Base-by-base conservation (phyloP, 2,113 vertebrate genomes). In the Ondatra zibethicus region DNA sequence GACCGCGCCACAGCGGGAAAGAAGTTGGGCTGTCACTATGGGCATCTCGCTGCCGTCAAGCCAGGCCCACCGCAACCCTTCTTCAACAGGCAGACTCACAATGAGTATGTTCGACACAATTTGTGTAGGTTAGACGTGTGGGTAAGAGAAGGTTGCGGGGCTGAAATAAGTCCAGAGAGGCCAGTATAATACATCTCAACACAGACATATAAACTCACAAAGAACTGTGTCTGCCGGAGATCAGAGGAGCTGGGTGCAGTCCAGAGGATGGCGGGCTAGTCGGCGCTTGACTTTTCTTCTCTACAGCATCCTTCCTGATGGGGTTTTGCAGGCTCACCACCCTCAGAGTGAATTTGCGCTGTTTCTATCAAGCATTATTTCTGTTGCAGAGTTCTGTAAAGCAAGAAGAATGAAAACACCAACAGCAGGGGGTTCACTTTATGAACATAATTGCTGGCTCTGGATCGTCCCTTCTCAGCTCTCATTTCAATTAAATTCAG, bases 61-160 rank as follows among this genome's bases (percentile, higher is more conserved):
- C 2, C 0, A 1, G 3, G 1, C 39, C 25, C 1, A 1, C 76
- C 1, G 12, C 23, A 6, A n/a, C 2, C 12, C 27, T 63, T 27
- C 29, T 5, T 7, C 14, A 31, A 17, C 0, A 14, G 63, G n/a
- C 16, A 36, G 17, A 9, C 39, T 31, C 7, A 36, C 5, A 68
- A 31, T n/a, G 42, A 42, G 4, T 9, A 21, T 17, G 4, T 55
- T 2, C 3, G 12, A 89, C 17, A 31, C 13, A 19, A 21, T 17
- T 5, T 23, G 7, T 23, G 29, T 2, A 42, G 12, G 8, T 47
- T 23, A 75, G 55, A 63, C 13, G 10, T 3, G 29, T 19, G 5
- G 27, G 16, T 29, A 16, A 61, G 21, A 42, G 80, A 25, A 3
- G 13, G 7, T 0, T 52, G 23, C 10, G 42, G 3, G 0, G 6